phyloP scores from a whole-genome alignment of 1,140 invertebrate genomes.

The Phthorimaea operculella region DNA sequence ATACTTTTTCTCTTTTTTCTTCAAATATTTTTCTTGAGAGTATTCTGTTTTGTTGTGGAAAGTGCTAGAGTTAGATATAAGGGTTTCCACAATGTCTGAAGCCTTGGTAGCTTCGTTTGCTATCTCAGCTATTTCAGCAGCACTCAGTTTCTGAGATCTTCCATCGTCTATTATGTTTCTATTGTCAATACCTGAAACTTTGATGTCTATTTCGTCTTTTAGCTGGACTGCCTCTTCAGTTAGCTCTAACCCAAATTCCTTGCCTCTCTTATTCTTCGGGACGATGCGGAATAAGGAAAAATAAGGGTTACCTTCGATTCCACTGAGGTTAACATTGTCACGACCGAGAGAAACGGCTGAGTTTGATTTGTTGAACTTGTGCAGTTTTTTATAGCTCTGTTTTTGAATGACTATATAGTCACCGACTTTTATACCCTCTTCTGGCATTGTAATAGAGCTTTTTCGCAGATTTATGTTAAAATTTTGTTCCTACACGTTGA shows the following conservation, averaged over 20 bases:
- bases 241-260: constrained; percentile 69
- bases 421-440: constrained; percentile 58
- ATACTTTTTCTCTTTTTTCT: constrained; percentile 94
- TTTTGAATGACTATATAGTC: constrained; percentile 80
- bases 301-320: constrained; percentile 77
- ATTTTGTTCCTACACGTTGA: neutral
- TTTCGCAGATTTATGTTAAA: neutral
- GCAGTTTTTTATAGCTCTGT: constrained; percentile 80
- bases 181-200: constrained; percentile 81
- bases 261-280: constrained; percentile 69
- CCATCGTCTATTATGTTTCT: constrained; percentile 85
- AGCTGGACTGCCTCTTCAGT: constrained; percentile 66
- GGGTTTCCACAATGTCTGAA: constrained; percentile 84
- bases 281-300: constrained; percentile 85
- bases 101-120: constrained; percentile 80
- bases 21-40: constrained; percentile 94
- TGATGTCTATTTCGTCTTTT: constrained; percentile 67
- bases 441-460: neutral
- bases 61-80: constrained; percentile 91
- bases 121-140: constrained; percentile 83
- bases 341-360: constrained; percentile 75
- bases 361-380: constrained; percentile 73
- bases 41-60: constrained; percentile 90
- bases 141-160: constrained; percentile 86
- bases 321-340: constrained; percentile 77